Conservation (phyloP, 2,113 vertebrate genomes). For the Eira barbara region DNA sequence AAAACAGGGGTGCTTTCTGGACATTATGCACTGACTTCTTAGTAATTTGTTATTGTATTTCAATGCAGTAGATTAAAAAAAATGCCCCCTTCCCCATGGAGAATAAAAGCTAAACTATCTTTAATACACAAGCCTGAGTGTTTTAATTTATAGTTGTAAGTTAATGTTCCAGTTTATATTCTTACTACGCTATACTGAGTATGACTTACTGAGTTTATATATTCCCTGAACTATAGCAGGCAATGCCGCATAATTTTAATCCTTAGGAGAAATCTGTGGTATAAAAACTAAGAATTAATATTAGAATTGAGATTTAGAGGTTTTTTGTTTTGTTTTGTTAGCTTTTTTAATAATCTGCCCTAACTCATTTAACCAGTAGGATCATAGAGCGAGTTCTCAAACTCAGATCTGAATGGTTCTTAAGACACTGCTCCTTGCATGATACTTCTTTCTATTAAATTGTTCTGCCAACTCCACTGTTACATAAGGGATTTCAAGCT, state of each 20-base stretch:
- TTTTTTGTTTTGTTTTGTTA: background rate
- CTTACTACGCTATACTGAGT: background rate
- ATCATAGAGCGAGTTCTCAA: background rate
- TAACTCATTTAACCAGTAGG: background rate
- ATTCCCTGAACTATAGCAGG: background rate
- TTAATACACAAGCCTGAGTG: background rate
- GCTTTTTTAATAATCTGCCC: background rate
- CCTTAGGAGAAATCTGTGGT: background rate
- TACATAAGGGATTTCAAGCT: background rate
- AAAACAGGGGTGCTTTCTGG: background rate
- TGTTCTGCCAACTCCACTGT: background rate
- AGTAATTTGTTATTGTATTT: background rate
- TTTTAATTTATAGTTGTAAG: background rate
- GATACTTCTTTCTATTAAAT: background rate
- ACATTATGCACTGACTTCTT: background rate
- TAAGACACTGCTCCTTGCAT: background rate
- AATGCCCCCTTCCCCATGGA: background rate
- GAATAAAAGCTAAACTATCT: background rate
- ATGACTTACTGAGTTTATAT: background rate
- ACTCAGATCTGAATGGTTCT: background rate
- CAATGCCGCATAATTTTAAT: background rate
- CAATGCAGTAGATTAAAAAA: background rate
- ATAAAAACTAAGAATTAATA: background rate
- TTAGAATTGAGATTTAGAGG: background rate
- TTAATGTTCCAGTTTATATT: background rate